Conservation (phyloP, 2,113 vertebrate genomes). For the Pipa parva region DNA sequence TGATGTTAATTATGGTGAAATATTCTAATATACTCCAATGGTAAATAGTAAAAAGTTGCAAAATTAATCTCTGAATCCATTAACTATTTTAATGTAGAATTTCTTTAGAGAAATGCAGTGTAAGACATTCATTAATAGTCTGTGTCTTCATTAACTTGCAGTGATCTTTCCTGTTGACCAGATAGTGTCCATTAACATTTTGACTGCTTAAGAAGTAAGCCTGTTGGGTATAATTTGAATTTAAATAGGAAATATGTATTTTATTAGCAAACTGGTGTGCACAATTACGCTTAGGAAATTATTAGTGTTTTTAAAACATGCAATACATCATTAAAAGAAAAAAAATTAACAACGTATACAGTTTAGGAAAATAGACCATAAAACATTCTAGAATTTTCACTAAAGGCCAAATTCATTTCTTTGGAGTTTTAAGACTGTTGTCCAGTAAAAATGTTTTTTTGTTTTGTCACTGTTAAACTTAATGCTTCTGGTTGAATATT, state of each 20-base stretch:
- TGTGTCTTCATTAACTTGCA: background rate
- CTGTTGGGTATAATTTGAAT: background rate
- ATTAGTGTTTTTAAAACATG: background rate
- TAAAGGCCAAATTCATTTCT: too few relatives aligned
- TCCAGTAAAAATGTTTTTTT: too few relatives aligned
- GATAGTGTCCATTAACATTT: background rate
- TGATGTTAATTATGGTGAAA: background rate
- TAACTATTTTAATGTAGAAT: background rate
- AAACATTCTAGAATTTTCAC: too few relatives aligned
- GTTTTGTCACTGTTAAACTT: too few relatives aligned
- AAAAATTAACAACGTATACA: too few relatives aligned
- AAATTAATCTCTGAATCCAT: background rate
- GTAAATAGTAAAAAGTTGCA: background rate
- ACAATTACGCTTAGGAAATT: background rate
- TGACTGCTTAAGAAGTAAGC: background rate
- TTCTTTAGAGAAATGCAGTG: background rate
- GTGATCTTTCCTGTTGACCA: slow-evolving; percentile 4
- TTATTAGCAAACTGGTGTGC: background rate
- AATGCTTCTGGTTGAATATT: too few relatives aligned
- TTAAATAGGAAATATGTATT: background rate
- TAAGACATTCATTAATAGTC: background rate
- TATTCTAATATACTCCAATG: slow-evolving; percentile 1
- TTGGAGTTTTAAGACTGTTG: too few relatives aligned
- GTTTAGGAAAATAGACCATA: too few relatives aligned
- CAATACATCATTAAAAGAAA: background rate